Evolutionary conservation across 2,113 vertebrate genomes (phyloP).

Genomic region (Cygnus atratus): DNA sequence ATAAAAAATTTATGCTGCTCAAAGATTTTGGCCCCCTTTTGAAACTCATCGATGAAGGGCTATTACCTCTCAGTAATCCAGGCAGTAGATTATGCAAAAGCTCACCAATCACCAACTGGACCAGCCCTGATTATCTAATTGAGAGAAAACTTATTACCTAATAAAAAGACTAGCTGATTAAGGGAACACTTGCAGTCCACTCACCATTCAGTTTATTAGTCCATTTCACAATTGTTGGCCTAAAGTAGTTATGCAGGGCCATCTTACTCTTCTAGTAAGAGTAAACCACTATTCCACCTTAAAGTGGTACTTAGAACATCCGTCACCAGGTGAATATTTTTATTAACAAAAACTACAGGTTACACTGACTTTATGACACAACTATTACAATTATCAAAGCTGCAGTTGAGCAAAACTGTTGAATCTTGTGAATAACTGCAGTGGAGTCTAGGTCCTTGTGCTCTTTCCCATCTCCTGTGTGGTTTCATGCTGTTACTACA

Average conservation of each 20-base stretch:
- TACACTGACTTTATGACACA: neutral
- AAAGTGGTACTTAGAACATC: neutral
- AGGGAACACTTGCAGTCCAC: neutral
- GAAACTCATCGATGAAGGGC: neutral
- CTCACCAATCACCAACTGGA: neutral
- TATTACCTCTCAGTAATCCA: neutral
- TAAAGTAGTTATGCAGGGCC: neutral
- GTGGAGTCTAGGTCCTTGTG: neutral
- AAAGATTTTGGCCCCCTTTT: neutral
- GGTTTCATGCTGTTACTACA: neutral
- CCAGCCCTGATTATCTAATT: neutral
- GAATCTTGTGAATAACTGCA: neutral
- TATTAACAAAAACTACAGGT: neutral
- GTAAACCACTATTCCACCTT: neutral
- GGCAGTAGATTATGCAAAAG: rapidly evolving
- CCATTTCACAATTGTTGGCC: neutral
- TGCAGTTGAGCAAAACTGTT: neutral
- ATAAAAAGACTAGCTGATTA: neutral
- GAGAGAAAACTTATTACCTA: neutral
- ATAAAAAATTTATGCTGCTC: neutral
- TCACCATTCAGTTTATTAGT: neutral
- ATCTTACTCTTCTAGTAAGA: neutral
- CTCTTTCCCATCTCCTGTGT: neutral
- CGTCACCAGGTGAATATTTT: neutral
- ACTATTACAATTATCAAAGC: neutral